Percentiles rank a stretch among this genome's conserved stretches.
Conservation (phyloP, 2,888 invertebrate species). For the Antheraea assamensis region DNA sequence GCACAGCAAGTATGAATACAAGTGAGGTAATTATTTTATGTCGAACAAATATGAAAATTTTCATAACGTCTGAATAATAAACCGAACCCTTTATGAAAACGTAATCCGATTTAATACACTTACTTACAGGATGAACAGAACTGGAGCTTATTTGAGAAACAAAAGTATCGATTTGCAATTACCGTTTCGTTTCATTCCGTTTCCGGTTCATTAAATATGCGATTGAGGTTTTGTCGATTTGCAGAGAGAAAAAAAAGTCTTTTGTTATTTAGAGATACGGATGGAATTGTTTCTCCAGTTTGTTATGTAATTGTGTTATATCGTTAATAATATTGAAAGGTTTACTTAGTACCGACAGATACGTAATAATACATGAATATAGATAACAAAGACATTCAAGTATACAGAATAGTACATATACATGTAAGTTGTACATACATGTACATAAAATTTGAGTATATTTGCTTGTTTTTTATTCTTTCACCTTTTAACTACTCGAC, state of each 20-base stretch:
- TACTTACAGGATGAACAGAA: neutral
- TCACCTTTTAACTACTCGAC: too few relatives aligned
- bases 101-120: neutral
- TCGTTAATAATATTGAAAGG: slow-evolving; percentile 4
- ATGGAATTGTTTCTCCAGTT: neutral
- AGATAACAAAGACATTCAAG: neutral
- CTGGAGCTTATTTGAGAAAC: slow-evolving; percentile 8
- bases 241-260: neutral
- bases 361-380: too few relatives aligned
- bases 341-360: neutral
- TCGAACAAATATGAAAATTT: neutral
- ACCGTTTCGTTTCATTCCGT: neutral
- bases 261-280: slow-evolving; percentile 3
- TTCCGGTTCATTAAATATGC: slow-evolving; percentile 13
- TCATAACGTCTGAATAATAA: neutral
- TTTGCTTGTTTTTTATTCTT: too few relatives aligned
- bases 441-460: too few relatives aligned
- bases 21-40: neutral
- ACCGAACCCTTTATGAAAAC: neutral
- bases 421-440: too few relatives aligned
- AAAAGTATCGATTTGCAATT: slow-evolving; percentile 14
- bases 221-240: slow-evolving; percentile 11
- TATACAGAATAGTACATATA: neutral
- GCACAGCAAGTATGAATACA: neutral
- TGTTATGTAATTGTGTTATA: neutral